Conservation (phyloP, 2,113 vertebrate species). For the Esox niger region DNA sequence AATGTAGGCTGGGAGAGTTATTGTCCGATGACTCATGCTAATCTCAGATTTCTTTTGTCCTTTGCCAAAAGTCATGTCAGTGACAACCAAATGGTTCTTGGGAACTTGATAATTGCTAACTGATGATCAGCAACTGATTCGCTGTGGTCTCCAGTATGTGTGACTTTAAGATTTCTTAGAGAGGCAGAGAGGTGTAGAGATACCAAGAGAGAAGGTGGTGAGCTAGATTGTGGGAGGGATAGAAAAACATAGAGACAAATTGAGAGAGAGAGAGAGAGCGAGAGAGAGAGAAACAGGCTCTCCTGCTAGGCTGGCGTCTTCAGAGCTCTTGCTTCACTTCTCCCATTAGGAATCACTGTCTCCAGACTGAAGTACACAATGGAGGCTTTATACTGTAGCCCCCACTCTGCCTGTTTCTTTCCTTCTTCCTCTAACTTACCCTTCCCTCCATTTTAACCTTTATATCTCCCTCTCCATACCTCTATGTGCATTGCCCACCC, state of each 20-base stretch:
- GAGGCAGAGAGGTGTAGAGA: no score
- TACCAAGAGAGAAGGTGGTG: no score
- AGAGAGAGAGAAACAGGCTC: background rate
- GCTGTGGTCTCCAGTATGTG: no score
- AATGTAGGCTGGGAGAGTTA: conserved; percentile 35
- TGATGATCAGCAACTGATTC: no score
- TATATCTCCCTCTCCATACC: background rate
- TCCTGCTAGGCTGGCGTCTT: background rate
- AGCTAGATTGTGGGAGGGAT: no score
- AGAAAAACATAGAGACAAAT: no score
- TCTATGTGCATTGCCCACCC: conserved; percentile 3
- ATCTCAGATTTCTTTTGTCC: conserved; percentile 23
- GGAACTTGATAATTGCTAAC: background rate
- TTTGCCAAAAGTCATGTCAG: background rate
- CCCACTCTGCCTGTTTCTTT: conserved; percentile 12
- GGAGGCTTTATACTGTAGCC: conserved; percentile 43
- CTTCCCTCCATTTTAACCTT: background rate
- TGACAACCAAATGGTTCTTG: background rate
- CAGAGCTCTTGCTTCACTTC: background rate
- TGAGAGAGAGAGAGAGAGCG: no score
- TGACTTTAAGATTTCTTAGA: no score
- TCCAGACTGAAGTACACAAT: conserved; percentile 34
- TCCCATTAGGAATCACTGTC: conserved; percentile 14
- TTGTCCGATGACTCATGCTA: conserved; percentile 38
- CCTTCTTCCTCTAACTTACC: background rate